Evolutionary conservation across 1,140 invertebrate species (phyloP), one percentile per base, ranked within the genome.

Genomic region (Aradophagus sp.): DNA sequence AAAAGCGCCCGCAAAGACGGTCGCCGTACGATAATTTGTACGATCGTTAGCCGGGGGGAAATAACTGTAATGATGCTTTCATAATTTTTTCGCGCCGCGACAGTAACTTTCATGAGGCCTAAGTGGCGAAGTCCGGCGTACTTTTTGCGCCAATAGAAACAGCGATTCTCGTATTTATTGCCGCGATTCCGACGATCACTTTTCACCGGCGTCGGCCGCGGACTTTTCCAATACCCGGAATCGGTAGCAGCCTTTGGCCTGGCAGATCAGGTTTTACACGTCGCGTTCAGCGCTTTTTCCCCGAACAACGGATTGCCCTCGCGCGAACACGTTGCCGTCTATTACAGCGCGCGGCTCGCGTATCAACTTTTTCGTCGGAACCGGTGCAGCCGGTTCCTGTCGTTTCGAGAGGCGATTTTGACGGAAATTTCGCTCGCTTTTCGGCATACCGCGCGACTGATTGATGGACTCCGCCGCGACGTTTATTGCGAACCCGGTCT

Each of bases 211-310:
- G 55, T 48, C 48, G 55, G 23, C 59, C 20, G 20, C 58, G 41
- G 62, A 58, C 69, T 66, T 72, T 65, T 66, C 68, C 68, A 66
- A 65, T 72, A 72, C 68, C 35, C 38, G 68, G 68, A 71, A 71
- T 71, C 59, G 68, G n/a, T 61, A 61, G 59, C 53, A 65, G 55
- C 55, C 68, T 71, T 71, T 71, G 68, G 59, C 59, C 50, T 58
- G 67, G 36, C 53, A 71, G 68, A 71, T 71, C 68, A 71, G 68
- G 68, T 71, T 71, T 53, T 71, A 65, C 68, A 47, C 68, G 68
- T 71, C 68, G 68, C 68, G 68, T 71, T n/a, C n/a, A n/a, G n/a
- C n/a, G n/a, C n/a, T n/a, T 71, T 71, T 71, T 71, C 68, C 59
- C 27, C 61, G 59, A 71, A 66, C 61, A 71, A 71, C 68, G 55